Evolutionary conservation across 1,140 invertebrate genomes (phyloP), one percentile per base, ranked within the genome.

Genomic region (Drosophila azteca): DNA sequence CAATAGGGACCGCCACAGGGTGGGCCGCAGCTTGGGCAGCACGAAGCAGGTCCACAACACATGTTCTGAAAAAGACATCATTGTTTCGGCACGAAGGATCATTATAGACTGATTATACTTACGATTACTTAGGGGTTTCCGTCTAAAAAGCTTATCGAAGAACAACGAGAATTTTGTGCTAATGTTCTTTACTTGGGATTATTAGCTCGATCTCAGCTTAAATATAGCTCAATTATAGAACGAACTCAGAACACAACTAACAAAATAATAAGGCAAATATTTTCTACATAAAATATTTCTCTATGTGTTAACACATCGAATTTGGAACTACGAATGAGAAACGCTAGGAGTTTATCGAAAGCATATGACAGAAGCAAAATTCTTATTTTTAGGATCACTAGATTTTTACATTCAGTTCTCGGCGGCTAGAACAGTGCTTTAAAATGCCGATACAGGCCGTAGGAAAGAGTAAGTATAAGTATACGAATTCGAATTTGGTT

Each of bases 31-130:
- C 41, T 68, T 9, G 81, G 62, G 46, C 82, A 79, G 48, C 65
- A 70, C 15, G 50, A 59, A 49, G 75, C 65, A 2, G 81, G 81
- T 67, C 81, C 81, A 43, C 81, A 67, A 35, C 81, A 87, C 81
- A 85, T 85, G 8, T 49, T 81, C 78, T 87, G 0, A 3, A 6
- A 9, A 3, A 41, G 6, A 6, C 22, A 7, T 48, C 4, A 26
- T 39, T 9, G 1, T 13, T 31, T 6, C 17, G 17, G 0, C 2
- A 17, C 0, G 1, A 17, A 7, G 2, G 11, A 29, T 24, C 6
- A 20, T 13, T 46, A 17, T 22, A 9, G 9, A 51, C 49, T 15
- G 1, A 9, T 2, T 20, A 4, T 15, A 51, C 69, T 46, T 26
- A 75, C 72, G 31, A 26, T 66, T 31, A 24, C 8, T 51, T 53